A percentile compares a stretch with the other conserved stretches of the same genome.
These are phyloP conservation scores for Nephrotoma appendiculata DNA, from an alignment of 2,888 invertebrate genomes.

Conservation along the genomic window DNA sequence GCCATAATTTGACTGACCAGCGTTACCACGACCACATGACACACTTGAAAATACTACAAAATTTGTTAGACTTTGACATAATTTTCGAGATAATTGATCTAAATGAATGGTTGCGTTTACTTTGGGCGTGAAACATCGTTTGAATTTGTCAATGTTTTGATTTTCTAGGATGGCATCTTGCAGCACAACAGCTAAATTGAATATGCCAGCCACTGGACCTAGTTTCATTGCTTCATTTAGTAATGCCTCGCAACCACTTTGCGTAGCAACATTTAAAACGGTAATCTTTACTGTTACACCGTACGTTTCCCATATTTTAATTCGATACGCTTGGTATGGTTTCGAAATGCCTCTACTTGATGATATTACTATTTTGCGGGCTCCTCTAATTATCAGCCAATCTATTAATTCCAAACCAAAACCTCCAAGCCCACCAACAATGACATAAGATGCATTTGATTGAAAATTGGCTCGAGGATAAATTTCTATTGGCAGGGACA, in stretches of 20 bases:
- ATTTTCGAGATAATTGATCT: slow-evolving; percentile 33
- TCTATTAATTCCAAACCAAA: slow-evolving; percentile 81
- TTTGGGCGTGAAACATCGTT: slow-evolving; percentile 58
- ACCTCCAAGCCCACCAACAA: slow-evolving; percentile 46
- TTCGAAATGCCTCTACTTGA: not conserved
- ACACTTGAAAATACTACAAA: slow-evolving; percentile 71
- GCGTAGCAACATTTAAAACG: not conserved
- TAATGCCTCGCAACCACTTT: not conserved
- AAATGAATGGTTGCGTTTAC: slow-evolving; percentile 53
- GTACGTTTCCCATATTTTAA: slow-evolving; percentile 42
- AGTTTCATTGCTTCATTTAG: not conserved
- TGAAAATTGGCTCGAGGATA: slow-evolving; percentile 24
- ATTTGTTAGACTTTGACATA: slow-evolving; percentile 42
- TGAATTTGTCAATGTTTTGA: slow-evolving; percentile 39
- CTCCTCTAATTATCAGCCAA: slow-evolving; percentile 43
- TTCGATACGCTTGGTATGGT: slow-evolving; percentile 21
- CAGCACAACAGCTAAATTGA: slow-evolving; percentile 76
- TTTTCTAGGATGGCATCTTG: slow-evolving; percentile 49
- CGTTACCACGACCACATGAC: slow-evolving; percentile 51
- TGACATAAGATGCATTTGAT: slow-evolving; percentile 35
- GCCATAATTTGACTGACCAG: slow-evolving; percentile 84
- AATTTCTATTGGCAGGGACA: slow-evolving; percentile 22
- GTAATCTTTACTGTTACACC: slow-evolving; percentile 37
- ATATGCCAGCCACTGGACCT: slow-evolving; percentile 56
- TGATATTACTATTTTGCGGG: not conserved